A percentile compares a stretch with the other conserved stretches of the same genome.
Evolutionary conservation across 2,888 invertebrate genomes (phyloP).

Genomic region (Epirrita christyi): DNA sequence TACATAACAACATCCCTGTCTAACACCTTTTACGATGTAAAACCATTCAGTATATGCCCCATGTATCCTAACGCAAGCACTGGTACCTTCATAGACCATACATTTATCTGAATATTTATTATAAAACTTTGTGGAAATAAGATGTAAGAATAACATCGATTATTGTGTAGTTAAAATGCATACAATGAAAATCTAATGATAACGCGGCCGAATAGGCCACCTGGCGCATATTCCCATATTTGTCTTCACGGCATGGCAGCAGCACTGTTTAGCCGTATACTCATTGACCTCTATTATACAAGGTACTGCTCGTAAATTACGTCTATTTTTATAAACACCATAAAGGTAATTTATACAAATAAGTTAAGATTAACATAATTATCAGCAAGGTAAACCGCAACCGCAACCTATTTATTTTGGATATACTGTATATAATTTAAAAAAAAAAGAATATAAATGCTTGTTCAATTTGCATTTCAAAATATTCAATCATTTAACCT

Average conservation of each 20-base stretch:
- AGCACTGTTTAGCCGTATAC: conserved; percentile 34
- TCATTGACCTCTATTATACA: conserved; percentile 26
- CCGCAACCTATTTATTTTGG: conserved; percentile 21
- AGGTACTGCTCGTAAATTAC: no score
- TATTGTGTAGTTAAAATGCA: neutral
- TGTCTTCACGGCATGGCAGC: conserved; percentile 40
- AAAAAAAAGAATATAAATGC: conserved; percentile 7
- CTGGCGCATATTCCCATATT: conserved; percentile 55
- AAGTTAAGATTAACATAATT: conserved; percentile 28
- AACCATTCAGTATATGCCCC: no score
- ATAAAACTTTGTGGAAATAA: no score
- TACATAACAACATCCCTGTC: no score
- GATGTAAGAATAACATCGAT: no score
- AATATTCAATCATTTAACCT: conserved; percentile 28
- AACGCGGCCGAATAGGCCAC: conserved; percentile 32
- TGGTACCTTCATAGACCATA: no score
- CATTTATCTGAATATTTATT: no score
- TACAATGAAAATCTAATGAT: conserved; percentile 1
- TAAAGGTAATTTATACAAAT: conserved; percentile 15
- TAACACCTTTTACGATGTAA: no score
- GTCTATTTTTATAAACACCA: no score
- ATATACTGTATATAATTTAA: neutral
- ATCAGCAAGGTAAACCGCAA: conserved; percentile 29
- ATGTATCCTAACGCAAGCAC: no score
- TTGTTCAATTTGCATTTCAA: conserved; percentile 16